Conservation (phyloP, 1,140 invertebrate species). For the Papilio glaucus region DNA sequence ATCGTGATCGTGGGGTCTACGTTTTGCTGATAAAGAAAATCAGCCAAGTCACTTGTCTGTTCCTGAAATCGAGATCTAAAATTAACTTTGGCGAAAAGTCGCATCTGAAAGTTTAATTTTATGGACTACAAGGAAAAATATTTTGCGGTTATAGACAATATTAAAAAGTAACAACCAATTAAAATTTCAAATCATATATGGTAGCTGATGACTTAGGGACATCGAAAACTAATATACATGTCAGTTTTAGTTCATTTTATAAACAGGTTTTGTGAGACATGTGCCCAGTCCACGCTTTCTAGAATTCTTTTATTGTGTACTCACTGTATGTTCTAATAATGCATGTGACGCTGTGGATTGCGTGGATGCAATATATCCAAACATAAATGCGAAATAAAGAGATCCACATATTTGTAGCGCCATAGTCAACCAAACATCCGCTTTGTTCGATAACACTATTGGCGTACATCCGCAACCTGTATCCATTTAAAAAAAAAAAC, state of each 20-base stretch:
- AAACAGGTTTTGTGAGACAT: too few relatives aligned
- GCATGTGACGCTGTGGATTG: slow-evolving; percentile 58
- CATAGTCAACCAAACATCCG: slow-evolving; percentile 59
- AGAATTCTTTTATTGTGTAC: slow-evolving; percentile 39
- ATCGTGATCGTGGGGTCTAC: slow-evolving; percentile 65
- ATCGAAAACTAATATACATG: too few relatives aligned
- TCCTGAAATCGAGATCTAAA: slow-evolving; percentile 68
- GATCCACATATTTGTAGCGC: slow-evolving; percentile 55
- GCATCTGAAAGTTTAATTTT: too few relatives aligned
- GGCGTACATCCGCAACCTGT: slow-evolving; percentile 69
- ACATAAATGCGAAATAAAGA: slow-evolving; percentile 74
- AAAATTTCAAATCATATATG: too few relatives aligned
- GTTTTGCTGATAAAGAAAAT: slow-evolving; percentile 76
- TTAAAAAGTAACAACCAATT: too few relatives aligned
- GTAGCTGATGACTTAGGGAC: too few relatives aligned
- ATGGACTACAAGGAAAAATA: too few relatives aligned
- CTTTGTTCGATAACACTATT: slow-evolving; percentile 47
- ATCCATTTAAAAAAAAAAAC: too few relatives aligned
- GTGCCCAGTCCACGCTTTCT: too few relatives aligned
- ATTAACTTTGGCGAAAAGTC: too few relatives aligned
- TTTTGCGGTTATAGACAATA: too few relatives aligned
- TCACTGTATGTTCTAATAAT: slow-evolving; percentile 67
- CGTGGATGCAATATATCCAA: slow-evolving; percentile 67
- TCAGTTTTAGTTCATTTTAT: too few relatives aligned
- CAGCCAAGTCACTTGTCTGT: slow-evolving; percentile 73